Base-by-base conservation (phyloP, 2,888 invertebrate genomes). In the Cryptus viduatorius region DNA sequence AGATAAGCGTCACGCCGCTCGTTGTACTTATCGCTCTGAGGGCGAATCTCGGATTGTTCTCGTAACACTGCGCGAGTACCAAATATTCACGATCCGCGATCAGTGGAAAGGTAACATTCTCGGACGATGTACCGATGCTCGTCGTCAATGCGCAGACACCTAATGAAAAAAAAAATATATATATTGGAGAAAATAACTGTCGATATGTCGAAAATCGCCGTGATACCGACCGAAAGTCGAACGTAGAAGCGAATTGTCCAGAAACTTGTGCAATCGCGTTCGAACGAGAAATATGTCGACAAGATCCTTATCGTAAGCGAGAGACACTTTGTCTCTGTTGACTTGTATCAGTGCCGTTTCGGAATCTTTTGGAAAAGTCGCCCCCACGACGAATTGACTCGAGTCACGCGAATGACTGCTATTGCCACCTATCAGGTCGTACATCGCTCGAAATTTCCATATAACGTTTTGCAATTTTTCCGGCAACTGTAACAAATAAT, bases 211-310 rank as follows among this genome's bases (percentile, higher is more conserved):
- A 31, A 72, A 12, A 8, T 37, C 37, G 4, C 65, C n/a, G 44
- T 44, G 8, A 16, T 67, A 87, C 91, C 89, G 81, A 93, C 93
- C 92, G 83, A 92, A 90, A 67, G 92, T 90, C 42, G 91, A 86
- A 64, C 86, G 88, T 37, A 91, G 79, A 37, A 93, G 65, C 42
- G 88, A 78, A 87, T 89, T 88, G 53, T 93, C 93, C 84, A 90
- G 90, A 77, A 92, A 93, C 64, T 91, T 91, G 65, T 93, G 93
- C 44, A 92, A 86, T 84, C 93, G 89, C 42, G 92, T 93, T 80
- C 92, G 88, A 16, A 88, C 86, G 44, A 93, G 87, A 44, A 93
- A 87, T n/a, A 88, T 85, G 82, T 93, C 90, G n/a, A 93, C 83
- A 29, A 92, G 82, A 78, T 88, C 87, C 7, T 86, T 79, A 86